These are phyloP conservation scores for Sebastes hubbsi DNA, from an alignment of 2,797 vertebrate genomes.

Conservation along the genomic window DNA sequence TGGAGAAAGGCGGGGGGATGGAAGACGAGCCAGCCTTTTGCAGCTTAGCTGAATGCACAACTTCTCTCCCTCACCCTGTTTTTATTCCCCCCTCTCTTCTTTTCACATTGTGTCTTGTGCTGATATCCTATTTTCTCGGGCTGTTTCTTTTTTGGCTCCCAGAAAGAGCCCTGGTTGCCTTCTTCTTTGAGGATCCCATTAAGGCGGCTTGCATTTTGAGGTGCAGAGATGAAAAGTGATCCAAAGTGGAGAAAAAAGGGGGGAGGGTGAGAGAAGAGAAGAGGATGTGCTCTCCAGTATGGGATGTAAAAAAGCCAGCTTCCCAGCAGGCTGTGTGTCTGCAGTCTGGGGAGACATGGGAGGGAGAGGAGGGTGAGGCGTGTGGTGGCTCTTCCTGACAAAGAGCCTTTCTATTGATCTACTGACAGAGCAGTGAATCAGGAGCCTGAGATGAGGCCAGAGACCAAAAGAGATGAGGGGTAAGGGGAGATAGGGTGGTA, in stretches of 20 bases:
- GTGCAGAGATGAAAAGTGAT: conserved; percentile 51
- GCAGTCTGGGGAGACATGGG: conserved; percentile 43
- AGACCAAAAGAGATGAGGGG: conserved; percentile 51
- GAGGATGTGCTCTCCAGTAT: conserved; percentile 34
- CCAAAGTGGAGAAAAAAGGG: neutral
- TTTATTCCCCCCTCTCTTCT: conserved; percentile 17
- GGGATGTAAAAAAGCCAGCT: conserved; percentile 40
- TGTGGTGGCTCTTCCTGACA: conserved; percentile 59
- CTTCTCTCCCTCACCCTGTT: conserved; percentile 64
- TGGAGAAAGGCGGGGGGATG: conserved; percentile 53
- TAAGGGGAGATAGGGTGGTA: conserved; percentile 20
- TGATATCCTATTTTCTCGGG: conserved; percentile 55
- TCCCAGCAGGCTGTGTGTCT: conserved; percentile 59
- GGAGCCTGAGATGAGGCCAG: conserved; percentile 57
- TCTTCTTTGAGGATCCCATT: conserved; percentile 44
- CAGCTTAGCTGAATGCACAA: conserved; percentile 79
- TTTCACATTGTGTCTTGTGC: conserved; percentile 49
- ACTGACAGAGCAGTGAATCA: conserved; percentile 75
- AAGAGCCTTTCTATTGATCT: conserved; percentile 77
- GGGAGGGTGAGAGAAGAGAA: neutral
- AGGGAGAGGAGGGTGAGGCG: neutral
- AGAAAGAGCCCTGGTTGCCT: conserved; percentile 28
- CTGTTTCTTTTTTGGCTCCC: conserved; percentile 41
- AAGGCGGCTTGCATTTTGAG: conserved; percentile 6
- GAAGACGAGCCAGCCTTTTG: conserved; percentile 58